These are phyloP conservation scores for Syngnathus acus DNA, from an alignment of 2,797 vertebrate species.

Conservation along the genomic window DNA sequence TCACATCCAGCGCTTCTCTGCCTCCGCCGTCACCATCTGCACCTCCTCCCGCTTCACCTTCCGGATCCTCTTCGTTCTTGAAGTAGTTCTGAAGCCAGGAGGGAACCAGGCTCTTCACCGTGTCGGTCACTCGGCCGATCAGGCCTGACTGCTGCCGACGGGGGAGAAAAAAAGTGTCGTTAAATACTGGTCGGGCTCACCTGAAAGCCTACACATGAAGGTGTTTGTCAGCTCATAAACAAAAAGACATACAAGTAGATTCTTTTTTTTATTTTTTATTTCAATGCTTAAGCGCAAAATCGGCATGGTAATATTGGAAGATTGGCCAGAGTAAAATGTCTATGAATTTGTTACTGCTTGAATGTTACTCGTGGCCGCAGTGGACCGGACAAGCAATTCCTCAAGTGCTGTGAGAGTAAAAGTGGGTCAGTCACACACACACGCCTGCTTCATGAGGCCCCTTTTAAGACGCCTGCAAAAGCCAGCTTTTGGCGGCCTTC, in stretches of 20 bases:
- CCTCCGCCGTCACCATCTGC: constrained; percentile 20
- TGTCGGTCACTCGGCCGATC: constrained; percentile 92
- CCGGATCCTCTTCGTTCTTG: constrained; percentile 68
- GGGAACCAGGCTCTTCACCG: constrained; percentile 94
- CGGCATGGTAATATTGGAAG: neutral
- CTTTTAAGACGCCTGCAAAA: constrained; percentile 8
- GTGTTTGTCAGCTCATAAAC: neutral
- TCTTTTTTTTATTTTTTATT: neutral
- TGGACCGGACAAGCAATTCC: constrained; percentile 9
- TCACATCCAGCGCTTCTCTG: constrained; percentile 41
- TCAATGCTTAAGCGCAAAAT: neutral
- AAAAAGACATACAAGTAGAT: neutral
- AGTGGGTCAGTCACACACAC: constrained; percentile 41
- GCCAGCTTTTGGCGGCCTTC: neutral
- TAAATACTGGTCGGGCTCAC: neutral
- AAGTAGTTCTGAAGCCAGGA: constrained; percentile 96
- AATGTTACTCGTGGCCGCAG: neutral
- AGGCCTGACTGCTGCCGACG: constrained; percentile 75
- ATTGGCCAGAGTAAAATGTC: neutral
- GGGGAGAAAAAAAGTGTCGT: neutral
- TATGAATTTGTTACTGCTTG: neutral
- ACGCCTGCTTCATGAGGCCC: constrained; percentile 15
- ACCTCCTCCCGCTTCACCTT: constrained; percentile 31
- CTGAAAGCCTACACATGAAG: neutral
- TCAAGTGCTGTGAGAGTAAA: constrained; percentile 23